Conservation (phyloP, 2,888 invertebrate genomes). For the Dendrolimus pini region DNA sequence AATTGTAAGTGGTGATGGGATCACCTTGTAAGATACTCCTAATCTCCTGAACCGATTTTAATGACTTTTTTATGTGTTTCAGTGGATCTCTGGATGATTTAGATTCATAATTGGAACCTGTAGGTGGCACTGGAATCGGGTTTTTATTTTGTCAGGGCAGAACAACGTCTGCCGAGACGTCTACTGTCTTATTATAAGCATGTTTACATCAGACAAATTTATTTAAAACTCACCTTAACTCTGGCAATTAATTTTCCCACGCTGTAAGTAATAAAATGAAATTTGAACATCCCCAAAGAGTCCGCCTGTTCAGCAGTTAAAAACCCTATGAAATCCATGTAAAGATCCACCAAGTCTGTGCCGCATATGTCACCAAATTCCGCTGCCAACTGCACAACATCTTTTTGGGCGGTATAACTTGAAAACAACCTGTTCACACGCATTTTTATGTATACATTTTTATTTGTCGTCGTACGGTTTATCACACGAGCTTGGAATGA, state of each 20-base stretch:
- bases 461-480: constrained; percentile 17
- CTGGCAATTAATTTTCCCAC: too few species aligned
- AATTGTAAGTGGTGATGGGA: too few species aligned
- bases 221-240: constrained; percentile 6
- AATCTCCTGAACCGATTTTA: too few species aligned
- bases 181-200: too few species aligned
- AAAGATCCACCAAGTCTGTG: constrained; percentile 37
- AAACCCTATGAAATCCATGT: constrained; percentile 51
- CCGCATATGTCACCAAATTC: constrained; percentile 25
- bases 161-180: too few species aligned
- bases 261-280: constrained; percentile 33
- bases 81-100: too few species aligned
- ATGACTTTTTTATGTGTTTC: too few species aligned
- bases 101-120: too few species aligned
- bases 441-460: constrained; percentile 25
- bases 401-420: constrained; percentile 30
- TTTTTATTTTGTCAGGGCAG: too few species aligned
- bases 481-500: constrained; percentile 42
- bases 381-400: constrained; percentile 28
- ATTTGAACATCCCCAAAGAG: constrained; percentile 34
- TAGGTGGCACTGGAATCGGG: too few species aligned
- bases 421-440: constrained; percentile 25
- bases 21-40: too few species aligned
- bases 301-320: constrained; percentile 57
- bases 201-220: constrained; percentile 3